Evolutionary conservation across 2,113 vertebrate species (phyloP).

Genomic region (Microcebus griseorufus): DNA sequence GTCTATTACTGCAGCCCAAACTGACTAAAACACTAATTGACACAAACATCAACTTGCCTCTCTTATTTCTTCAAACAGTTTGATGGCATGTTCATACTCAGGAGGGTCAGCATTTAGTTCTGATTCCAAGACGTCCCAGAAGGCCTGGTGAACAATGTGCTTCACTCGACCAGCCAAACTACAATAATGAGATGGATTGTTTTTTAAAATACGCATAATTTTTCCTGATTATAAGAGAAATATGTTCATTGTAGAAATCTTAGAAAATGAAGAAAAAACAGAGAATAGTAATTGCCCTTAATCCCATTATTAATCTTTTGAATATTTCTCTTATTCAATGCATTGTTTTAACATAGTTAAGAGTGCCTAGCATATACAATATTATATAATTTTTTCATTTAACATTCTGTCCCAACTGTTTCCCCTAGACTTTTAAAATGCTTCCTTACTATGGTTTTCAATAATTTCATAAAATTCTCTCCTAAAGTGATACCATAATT

Average conservation of each 20-base stretch:
- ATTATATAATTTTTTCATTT: not conserved
- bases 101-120: slow-evolving; percentile 94
- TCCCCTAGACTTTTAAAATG: not conserved
- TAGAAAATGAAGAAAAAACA: not conserved
- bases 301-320: not conserved
- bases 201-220: not conserved
- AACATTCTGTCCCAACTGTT: not conserved
- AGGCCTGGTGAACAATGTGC: slow-evolving; percentile 93
- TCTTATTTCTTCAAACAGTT: slow-evolving; percentile 94
- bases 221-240: not conserved
- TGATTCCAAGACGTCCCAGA: slow-evolving; percentile 93
- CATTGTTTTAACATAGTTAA: not conserved
- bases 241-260: not conserved
- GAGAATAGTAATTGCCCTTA: not conserved
- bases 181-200: not conserved
- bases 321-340: not conserved
- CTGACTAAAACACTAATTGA: not conserved
- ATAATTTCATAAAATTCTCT: not conserved
- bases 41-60: slow-evolving; percentile 85
- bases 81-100: slow-evolving; percentile 92
- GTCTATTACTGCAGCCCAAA: not conserved
- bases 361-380: not conserved
- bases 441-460: not conserved
- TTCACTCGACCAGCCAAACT: slow-evolving; percentile 91
- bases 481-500: not conserved